phyloP scores from a whole-genome alignment of 1,140 invertebrate genomes.

The Bombus superbus region DNA sequence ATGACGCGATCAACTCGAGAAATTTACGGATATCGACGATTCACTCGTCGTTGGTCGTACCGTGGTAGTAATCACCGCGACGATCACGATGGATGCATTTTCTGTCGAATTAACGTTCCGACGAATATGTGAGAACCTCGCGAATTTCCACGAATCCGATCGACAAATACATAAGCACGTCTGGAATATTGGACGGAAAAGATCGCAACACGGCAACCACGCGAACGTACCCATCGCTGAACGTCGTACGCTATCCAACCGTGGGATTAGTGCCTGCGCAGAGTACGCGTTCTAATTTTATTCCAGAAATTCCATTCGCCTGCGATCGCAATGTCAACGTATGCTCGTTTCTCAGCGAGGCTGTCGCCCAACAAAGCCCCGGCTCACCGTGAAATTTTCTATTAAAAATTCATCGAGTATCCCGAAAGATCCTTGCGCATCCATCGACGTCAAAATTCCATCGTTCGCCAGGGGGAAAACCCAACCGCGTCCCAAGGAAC shows the following conservation, averaged over 20 bases:
- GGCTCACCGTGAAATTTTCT: background rate
- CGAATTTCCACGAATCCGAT: background rate
- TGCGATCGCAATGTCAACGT: background rate
- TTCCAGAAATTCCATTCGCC: background rate
- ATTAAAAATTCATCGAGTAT: background rate
- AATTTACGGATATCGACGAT: too few species aligned
- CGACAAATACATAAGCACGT: too few species aligned
- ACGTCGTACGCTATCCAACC: background rate
- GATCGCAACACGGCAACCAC: too few species aligned
- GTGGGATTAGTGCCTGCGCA: background rate
- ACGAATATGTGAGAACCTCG: too few species aligned
- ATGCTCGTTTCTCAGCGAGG: background rate
- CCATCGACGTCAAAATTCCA: background rate
- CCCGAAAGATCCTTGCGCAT: background rate
- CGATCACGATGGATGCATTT: too few species aligned
- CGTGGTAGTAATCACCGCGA: too few species aligned
- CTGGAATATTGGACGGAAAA: too few species aligned
- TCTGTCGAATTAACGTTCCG: too few species aligned
- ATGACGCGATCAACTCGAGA: too few species aligned
- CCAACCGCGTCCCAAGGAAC: background rate
- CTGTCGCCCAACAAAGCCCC: too few species aligned
- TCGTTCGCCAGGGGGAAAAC: background rate
- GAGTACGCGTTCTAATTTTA: constrained; percentile 1
- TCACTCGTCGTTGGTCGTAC: too few species aligned
- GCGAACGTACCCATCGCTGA: too few species aligned